phyloP scores from a whole-genome alignment of 2,888 invertebrate genomes.

The Cordilura impudica region DNA sequence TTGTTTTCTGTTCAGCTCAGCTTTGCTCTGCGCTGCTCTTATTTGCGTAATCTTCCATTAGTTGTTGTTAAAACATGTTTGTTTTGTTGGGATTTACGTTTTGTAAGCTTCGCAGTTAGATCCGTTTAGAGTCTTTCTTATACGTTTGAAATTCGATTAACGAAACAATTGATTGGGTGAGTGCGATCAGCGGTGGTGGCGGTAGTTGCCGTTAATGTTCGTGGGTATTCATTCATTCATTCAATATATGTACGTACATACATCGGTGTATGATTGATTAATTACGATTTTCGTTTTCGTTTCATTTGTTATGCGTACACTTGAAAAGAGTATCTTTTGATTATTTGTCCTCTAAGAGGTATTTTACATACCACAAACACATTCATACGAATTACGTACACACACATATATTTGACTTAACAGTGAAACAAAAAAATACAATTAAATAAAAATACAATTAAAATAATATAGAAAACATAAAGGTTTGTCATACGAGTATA shows the following conservation, averaged over 20 bases:
- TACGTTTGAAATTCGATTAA: slow-evolving; percentile 47
- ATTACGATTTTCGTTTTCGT: slow-evolving; percentile 72
- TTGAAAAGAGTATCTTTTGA: slow-evolving; percentile 20
- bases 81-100: slow-evolving; percentile 33
- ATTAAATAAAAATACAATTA: too few species aligned
- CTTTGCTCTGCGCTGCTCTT: slow-evolving; percentile 48
- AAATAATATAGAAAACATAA: slow-evolving; percentile 17
- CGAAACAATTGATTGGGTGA: slow-evolving; percentile 32
- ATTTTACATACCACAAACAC: slow-evolving; percentile 25
- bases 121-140: slow-evolving; percentile 68
- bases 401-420: slow-evolving; percentile 24
- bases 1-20: slow-evolving; percentile 27
- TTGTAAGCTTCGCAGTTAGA: slow-evolving; percentile 61
- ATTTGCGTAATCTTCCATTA: slow-evolving; percentile 72
- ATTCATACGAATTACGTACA: not conserved
- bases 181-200: slow-evolving; percentile 5
- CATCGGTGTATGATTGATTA: slow-evolving; percentile 73
- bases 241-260: too few species aligned
- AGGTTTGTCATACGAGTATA: slow-evolving; percentile 44
- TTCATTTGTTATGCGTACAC: slow-evolving; percentile 37
- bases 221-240: slow-evolving; percentile 44
- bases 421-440: too few species aligned
- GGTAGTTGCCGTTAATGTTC: slow-evolving; percentile 8
- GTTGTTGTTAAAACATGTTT: slow-evolving; percentile 28
- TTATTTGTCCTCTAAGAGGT: slow-evolving; percentile 56